Base-by-base conservation (phyloP, 2,888 invertebrate genomes). In the Oscheius myriophilus region DNA sequence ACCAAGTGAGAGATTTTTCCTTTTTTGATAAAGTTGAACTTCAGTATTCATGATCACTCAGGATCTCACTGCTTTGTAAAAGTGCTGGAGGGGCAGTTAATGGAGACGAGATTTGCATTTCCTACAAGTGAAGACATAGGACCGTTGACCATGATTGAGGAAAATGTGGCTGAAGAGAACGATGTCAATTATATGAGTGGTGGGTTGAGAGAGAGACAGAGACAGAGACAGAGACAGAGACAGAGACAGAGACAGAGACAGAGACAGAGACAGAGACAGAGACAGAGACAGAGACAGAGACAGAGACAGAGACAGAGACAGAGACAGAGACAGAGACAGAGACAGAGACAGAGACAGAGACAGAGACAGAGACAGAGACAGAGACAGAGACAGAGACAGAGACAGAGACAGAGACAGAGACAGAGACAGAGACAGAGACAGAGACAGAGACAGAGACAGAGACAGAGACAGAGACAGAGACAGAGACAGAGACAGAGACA, bases 11-110 rank as follows among this genome's bases (percentile, higher is more conserved):
- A n/a, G n/a, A 41, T 66, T 25, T 52, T 25, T n/a, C n/a, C 18
- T 1, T 25, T 18, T 25, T 21, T 55, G 33, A 14, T 26, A 16
- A 46, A 16, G 4, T 4, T 7, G 18, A 46, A 21, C 14, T 59
- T 94, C 0, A 92, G 93, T 12, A 95, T 98, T 79, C 98, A 98
- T 87, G 96, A 96, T 88, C 98, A 98, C 86, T 91, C 95, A 0
- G 91, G 96, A 84, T 92, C 96, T 0, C 96, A 97, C 87, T 98
- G 98, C 87, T 95, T 98, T 87, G 95, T 98, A 93, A 98, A 96
- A 88, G 67, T 84, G 75, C 90, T 96, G 0, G 91, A 92, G 70
- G 96, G 95, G 0, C 91, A 90, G 71, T 87, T 95, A 52, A 90
- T 91, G 65, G 96, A 96, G 90, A 91, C 93, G 71, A 90, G 69